A percentile compares a stretch with the other conserved stretches of the same genome.
Evolutionary conservation across 2,888 invertebrate genomes (phyloP).

Genomic region (Yponomeuta sedellus): DNA sequence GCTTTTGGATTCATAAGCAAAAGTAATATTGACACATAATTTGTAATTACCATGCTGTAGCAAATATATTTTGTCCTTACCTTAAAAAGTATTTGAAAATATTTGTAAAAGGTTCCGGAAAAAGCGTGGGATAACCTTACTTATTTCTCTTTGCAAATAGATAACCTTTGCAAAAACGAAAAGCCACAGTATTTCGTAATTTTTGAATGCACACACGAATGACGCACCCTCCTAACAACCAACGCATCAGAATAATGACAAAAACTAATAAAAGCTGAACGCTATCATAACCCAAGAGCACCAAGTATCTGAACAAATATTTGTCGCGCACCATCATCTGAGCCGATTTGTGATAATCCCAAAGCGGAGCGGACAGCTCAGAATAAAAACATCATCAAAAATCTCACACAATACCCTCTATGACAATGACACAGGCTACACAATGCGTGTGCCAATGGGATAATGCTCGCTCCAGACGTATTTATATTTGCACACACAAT

Average conservation of each 20-base stretch:
- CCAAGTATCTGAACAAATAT: conserved; percentile 46
- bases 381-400: conserved; percentile 51
- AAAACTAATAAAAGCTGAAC: neutral
- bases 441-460: conserved; percentile 13
- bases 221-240: neutral
- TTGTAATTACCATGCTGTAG: too few relatives aligned
- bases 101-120: too few relatives aligned
- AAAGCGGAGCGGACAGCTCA: conserved; percentile 41
- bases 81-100: too few relatives aligned
- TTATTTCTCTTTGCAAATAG: too few relatives aligned
- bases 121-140: too few relatives aligned
- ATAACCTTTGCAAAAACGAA: neutral
- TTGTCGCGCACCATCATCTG: conserved; percentile 52
- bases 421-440: conserved; percentile 48
- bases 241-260: neutral
- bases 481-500: conserved; percentile 66
- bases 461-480: conserved; percentile 49
- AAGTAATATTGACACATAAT: too few relatives aligned
- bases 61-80: too few relatives aligned
- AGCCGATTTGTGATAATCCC: conserved; percentile 56
- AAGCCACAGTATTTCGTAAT: neutral
- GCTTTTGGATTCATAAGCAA: too few relatives aligned
- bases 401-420: conserved; percentile 33
- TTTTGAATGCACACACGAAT: neutral
- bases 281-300: neutral